A percentile compares a stretch with the other conserved stretches of the same genome.
phyloP scores from a whole-genome alignment of 2,797 vertebrate genomes.

The Alfaro cultratus region DNA sequence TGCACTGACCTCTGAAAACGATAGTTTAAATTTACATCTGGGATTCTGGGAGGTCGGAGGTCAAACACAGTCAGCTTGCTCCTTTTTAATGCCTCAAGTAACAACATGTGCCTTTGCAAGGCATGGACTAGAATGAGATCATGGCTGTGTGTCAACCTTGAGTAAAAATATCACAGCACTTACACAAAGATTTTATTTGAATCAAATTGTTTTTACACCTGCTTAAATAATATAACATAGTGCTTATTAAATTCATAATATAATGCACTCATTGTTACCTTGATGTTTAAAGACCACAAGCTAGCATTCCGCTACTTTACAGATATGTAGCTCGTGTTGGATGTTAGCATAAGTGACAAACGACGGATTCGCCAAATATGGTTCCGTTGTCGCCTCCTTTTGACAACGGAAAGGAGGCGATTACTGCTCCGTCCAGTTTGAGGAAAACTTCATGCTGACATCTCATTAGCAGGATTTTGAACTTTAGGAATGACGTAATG shows the following conservation, averaged over 20 bases:
- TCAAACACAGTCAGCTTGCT: slow-evolving; percentile 66
- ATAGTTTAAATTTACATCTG: slow-evolving; percentile 80
- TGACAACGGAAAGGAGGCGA: no score
- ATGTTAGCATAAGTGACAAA: not conserved
- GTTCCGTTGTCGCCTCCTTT: not conserved
- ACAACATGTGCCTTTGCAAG: slow-evolving; percentile 38
- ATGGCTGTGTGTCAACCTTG: not conserved
- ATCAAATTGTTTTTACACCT: not conserved
- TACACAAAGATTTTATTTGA: not conserved
- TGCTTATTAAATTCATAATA: not conserved
- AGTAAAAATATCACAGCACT: not conserved
- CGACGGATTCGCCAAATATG: not conserved
- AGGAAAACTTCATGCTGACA: not conserved
- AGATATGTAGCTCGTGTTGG: not conserved
- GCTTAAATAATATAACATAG: not conserved
- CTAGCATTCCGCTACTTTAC: not conserved
- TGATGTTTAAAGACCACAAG: not conserved
- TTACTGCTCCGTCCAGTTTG: not conserved
- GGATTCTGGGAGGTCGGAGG: slow-evolving; percentile 77
- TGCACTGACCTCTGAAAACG: slow-evolving; percentile 71
- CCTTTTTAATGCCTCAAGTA: slow-evolving; percentile 57
- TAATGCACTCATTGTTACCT: not conserved
- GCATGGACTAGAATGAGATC: not conserved
- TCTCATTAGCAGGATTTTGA: slow-evolving; percentile 2
- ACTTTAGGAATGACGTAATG: not conserved